Conservation (phyloP, 2,797 vertebrate species). For the Alcedo atthis region DNA sequence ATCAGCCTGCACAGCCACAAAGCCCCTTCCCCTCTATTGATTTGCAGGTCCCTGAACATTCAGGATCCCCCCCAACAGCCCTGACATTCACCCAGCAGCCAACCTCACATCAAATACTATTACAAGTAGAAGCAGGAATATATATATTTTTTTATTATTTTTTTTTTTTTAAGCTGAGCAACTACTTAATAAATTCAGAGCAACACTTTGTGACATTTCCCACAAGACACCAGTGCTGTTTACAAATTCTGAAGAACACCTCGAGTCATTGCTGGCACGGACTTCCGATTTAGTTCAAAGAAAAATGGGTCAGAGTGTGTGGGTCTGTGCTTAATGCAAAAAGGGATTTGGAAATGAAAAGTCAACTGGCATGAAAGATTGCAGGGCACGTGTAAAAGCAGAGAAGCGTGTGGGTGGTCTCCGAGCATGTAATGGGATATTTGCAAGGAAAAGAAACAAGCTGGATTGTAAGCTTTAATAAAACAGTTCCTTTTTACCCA, state of each 20-base stretch:
- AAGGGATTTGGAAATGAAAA: constrained; percentile 80
- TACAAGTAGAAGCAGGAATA: constrained; percentile 45
- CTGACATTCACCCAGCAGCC: background rate
- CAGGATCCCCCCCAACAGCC: background rate
- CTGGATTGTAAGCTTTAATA: constrained; percentile 33
- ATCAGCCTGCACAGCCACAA: background rate
- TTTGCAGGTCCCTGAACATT: background rate
- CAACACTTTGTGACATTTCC: constrained; percentile 74
- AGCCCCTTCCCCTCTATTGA: background rate
- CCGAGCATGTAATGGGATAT: constrained; percentile 53
- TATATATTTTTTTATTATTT: no score
- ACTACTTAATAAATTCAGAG: constrained; percentile 72
- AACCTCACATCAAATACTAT: constrained; percentile 15
- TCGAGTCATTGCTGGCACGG: constrained; percentile 66
- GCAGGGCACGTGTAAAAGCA: constrained; percentile 72
- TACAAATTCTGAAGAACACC: constrained; percentile 78
- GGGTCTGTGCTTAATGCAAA: constrained; percentile 78
- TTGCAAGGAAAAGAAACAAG: constrained; percentile 42
- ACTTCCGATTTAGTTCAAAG: constrained; percentile 79
- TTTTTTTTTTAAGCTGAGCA: constrained; percentile 49
- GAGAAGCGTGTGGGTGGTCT: constrained; percentile 72
- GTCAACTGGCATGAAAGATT: constrained; percentile 80
- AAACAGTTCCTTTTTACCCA: constrained; percentile 49
- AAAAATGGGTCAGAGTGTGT: constrained; percentile 78
- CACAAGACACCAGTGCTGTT: constrained; percentile 76